These are phyloP conservation scores for Orcinus orca DNA, from an alignment of 2,113 vertebrate species.

Conservation along the genomic window DNA sequence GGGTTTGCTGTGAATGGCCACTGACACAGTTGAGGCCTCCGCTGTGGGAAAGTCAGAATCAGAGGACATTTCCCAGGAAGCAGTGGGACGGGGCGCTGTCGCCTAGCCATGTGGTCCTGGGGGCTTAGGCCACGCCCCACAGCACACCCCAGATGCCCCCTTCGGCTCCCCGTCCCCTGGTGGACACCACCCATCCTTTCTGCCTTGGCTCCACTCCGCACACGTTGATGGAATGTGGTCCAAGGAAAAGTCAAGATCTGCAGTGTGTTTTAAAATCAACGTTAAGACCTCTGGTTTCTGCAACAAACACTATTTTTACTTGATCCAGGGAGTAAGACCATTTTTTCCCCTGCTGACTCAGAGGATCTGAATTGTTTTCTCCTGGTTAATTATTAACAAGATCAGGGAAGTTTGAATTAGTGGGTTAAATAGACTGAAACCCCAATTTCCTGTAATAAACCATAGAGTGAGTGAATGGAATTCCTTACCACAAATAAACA, in stretches of 20 bases:
- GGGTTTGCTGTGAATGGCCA: background rate
- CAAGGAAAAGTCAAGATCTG: background rate
- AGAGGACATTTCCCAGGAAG: background rate
- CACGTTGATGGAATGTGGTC: rapidly evolving
- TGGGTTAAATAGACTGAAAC: background rate
- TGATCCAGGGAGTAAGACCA: background rate
- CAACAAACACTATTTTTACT: background rate
- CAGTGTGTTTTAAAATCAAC: background rate
- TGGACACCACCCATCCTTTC: rapidly evolving
- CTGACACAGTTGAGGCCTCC: rapidly evolving
- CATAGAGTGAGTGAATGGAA: rapidly evolving
- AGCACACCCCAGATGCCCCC: rapidly evolving
- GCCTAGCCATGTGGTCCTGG: rapidly evolving
- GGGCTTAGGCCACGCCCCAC: background rate
- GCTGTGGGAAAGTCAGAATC: rapidly evolving
- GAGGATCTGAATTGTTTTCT: background rate
- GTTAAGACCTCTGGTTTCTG: background rate
- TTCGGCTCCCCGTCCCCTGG: background rate
- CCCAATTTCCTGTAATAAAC: background rate
- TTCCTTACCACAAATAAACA: background rate
- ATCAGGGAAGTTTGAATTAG: background rate
- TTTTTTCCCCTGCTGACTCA: background rate
- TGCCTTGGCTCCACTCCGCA: rapidly evolving
- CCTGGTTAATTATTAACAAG: background rate
- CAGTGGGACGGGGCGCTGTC: rapidly evolving